phyloP scores from a whole-genome alignment of 2,113 vertebrate genomes.

The Trogon surrucura region DNA sequence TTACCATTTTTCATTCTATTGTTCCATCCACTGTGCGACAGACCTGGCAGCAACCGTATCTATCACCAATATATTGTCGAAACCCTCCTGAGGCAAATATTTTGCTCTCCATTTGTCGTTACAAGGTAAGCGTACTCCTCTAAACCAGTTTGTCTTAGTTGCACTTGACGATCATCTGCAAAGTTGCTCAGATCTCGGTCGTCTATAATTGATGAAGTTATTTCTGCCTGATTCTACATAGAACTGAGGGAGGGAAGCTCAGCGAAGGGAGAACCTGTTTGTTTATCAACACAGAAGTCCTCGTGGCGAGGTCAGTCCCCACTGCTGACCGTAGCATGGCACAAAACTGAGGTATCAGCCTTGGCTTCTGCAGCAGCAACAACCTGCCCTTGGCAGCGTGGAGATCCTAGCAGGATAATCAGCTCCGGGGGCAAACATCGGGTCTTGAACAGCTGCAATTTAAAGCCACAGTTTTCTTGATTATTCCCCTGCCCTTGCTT shows the following conservation, averaged over 20 bases:
- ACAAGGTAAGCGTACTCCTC: not conserved
- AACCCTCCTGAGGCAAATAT: not conserved
- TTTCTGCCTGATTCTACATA: not conserved
- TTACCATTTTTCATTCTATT: not conserved
- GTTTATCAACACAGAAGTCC: not conserved
- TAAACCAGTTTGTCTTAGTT: not conserved
- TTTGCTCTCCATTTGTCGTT: not conserved
- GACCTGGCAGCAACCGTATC: not conserved
- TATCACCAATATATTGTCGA: not conserved
- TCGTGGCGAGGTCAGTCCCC: not conserved
- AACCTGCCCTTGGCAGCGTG: not conserved
- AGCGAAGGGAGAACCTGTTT: not conserved
- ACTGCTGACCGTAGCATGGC: not conserved
- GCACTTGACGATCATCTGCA: not conserved
- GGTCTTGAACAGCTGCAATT: constrained; percentile 31
- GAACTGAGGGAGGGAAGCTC: not conserved
- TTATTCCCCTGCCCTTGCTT: constrained; percentile 29
- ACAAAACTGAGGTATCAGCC: not conserved
- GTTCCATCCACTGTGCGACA: not conserved
- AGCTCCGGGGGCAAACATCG: constrained; percentile 13
- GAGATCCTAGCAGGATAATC: constrained; percentile 31
- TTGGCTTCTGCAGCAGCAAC: not conserved
- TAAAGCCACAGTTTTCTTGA: constrained; percentile 19
- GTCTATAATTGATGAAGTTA: not conserved
- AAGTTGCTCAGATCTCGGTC: not conserved